Evolutionary conservation across 2,113 vertebrate species (phyloP).

Genomic region (Falcunculus frontatus): DNA sequence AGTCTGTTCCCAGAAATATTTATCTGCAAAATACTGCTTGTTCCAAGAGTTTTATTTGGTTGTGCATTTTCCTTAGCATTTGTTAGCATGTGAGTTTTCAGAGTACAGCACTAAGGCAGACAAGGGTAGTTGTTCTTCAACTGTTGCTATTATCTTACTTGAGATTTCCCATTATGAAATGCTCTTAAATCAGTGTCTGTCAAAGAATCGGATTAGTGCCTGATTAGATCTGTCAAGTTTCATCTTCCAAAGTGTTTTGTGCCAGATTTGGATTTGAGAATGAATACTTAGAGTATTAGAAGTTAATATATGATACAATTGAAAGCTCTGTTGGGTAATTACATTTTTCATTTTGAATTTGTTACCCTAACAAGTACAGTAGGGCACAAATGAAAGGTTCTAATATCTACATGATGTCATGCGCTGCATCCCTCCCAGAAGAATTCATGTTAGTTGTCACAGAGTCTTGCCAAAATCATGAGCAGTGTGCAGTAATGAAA

Average conservation of each 20-base stretch:
- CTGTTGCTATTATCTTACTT: background rate
- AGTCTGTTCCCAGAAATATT: constrained; percentile 28
- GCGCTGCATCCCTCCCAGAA: constrained; percentile 11
- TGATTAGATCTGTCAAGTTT: constrained; percentile 31
- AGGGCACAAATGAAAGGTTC: constrained; percentile 57
- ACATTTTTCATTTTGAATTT: constrained; percentile 57
- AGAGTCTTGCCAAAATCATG: constrained; percentile 40
- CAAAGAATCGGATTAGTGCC: background rate
- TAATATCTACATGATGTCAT: constrained; percentile 71
- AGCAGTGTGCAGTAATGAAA: constrained; percentile 50
- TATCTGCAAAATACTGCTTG: constrained; percentile 13
- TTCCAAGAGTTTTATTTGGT: constrained; percentile 49
- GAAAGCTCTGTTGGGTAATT: constrained; percentile 63
- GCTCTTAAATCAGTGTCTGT: constrained; percentile 35
- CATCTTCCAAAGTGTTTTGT: constrained; percentile 21
- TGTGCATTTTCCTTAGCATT: constrained; percentile 34
- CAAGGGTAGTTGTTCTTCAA: constrained; percentile 15
- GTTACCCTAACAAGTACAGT: constrained; percentile 56
- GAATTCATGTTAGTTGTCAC: constrained; percentile 68
- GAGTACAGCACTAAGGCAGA: constrained; percentile 3
- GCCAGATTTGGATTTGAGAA: background rate
- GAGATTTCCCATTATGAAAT: constrained; percentile 19
- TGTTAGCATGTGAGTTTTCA: constrained; percentile 11
- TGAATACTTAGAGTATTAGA: constrained; percentile 33
- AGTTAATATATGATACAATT: constrained; percentile 39